A percentile compares a stretch with the other conserved stretches of the same genome.
Evolutionary conservation across 2,113 vertebrate genomes (phyloP).

Genomic region (Vireo altiloquus): DNA sequence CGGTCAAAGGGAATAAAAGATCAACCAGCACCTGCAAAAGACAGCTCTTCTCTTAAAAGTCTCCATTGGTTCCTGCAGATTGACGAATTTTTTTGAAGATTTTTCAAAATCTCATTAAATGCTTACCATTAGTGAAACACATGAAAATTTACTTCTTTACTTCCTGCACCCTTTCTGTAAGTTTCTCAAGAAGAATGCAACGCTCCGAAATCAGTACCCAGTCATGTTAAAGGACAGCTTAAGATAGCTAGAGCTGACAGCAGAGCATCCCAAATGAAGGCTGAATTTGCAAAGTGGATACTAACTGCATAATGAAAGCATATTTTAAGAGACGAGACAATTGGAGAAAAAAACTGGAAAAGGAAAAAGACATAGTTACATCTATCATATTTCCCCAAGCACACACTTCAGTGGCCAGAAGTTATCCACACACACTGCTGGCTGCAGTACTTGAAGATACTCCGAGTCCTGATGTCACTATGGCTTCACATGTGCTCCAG

Average conservation of each 20-base stretch:
- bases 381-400: neutral
- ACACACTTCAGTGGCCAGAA: neutral
- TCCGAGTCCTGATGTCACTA: neutral
- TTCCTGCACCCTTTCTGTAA: neutral
- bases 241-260: neutral
- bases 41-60: neutral
- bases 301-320: neutral
- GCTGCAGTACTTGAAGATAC: neutral
- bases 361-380: neutral
- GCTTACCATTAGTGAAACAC: neutral
- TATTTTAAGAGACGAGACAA: conserved; percentile 27
- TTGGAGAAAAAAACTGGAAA: neutral
- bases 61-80: neutral
- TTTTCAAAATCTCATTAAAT: neutral
- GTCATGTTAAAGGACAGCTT: neutral
- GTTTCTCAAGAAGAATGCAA: neutral
- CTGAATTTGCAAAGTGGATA: neutral
- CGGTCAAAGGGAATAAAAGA: neutral
- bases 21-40: neutral
- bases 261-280: neutral
- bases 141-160: neutral
- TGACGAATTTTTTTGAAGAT: neutral
- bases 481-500: neutral
- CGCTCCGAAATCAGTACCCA: neutral
- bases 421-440: neutral